Evolutionary conservation across 2,113 vertebrate species (phyloP).

Genomic region (Eptesicus fuscus): DNA sequence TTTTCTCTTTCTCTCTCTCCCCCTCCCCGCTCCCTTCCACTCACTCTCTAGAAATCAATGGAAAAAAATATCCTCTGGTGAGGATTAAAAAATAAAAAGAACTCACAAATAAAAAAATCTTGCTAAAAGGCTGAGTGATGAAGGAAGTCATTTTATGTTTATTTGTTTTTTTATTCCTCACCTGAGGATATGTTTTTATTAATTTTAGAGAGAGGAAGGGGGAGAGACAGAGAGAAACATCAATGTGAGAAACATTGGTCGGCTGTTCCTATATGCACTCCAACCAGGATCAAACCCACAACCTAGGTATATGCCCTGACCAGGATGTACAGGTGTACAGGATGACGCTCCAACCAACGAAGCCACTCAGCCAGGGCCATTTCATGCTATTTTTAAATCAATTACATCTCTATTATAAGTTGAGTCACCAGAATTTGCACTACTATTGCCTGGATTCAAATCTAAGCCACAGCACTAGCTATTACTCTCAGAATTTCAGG

Average conservation of each 20-base stretch:
- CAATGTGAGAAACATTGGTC: not conserved
- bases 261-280: not conserved
- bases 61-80: no score
- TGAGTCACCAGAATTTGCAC: not conserved
- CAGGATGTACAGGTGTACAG: not conserved
- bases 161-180: not conserved
- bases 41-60: no score
- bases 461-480: not conserved
- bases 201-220: not conserved
- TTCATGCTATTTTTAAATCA: not conserved
- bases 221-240: not conserved
- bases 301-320: no score
- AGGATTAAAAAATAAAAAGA: not conserved
- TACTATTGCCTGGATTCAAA: not conserved
- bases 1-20: no score
- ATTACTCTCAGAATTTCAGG: not conserved
- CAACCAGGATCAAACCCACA: not conserved
- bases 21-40: no score
- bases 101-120: not conserved
- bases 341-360: not conserved
- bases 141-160: not conserved
- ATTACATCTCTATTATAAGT: not conserved
- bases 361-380: not conserved
- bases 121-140: not conserved
- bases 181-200: not conserved